A percentile compares a stretch with the other conserved stretches of the same genome.
These are phyloP conservation scores for Taenioides sp. DNA, from an alignment of 2,797 vertebrate species.

Conservation along the genomic window DNA sequence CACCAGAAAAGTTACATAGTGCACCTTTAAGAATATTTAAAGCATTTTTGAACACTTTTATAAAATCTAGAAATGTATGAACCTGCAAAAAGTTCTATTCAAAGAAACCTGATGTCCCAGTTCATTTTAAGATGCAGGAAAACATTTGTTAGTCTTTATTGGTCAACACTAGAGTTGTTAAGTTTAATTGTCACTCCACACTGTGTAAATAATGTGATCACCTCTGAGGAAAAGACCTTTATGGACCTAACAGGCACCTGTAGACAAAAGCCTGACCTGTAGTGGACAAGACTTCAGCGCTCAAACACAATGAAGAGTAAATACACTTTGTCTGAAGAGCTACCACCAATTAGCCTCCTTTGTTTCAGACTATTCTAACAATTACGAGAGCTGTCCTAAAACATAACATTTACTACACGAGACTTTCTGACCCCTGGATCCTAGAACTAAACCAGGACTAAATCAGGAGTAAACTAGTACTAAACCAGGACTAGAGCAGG, in stretches of 20 bases:
- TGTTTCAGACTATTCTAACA: neutral
- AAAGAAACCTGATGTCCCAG: no score
- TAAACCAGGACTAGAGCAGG: no score
- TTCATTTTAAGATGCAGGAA: no score
- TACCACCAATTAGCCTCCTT: neutral
- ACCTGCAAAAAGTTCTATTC: no score
- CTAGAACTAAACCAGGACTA: no score
- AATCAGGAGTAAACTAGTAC: no score
- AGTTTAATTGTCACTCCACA: neutral
- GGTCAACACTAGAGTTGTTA: constrained; percentile 37
- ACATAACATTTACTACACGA: neutral
- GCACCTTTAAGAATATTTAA: no score
- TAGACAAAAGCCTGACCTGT: constrained; percentile 31
- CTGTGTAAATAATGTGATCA: constrained; percentile 13
- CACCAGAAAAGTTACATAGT: no score
- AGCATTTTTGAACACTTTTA: no score
- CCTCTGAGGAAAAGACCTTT: constrained; percentile 43
- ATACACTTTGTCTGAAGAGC: constrained; percentile 5
- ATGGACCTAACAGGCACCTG: constrained; percentile 25
- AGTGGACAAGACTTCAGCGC: no score
- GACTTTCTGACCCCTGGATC: neutral
- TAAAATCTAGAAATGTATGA: no score
- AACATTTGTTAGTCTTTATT: constrained; percentile 8
- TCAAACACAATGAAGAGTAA: constrained; percentile 15
- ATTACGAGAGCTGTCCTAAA: neutral